Evolutionary conservation across 2,113 vertebrate species (phyloP), one percentile per base, ranked within the genome.

Genomic region (Sarotherodon lohbergeri): DNA sequence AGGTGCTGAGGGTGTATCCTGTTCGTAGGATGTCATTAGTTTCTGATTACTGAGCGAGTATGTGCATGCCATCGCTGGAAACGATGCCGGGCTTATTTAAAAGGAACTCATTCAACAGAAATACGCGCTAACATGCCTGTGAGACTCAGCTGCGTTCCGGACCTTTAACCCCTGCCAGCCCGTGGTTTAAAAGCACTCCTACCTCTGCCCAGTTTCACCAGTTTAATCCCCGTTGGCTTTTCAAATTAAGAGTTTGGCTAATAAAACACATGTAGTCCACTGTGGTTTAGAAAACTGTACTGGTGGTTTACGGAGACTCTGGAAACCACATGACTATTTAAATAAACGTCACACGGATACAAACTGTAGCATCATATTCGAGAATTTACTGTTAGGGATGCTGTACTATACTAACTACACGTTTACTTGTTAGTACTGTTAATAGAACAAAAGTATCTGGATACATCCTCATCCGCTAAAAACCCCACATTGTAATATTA

Each of bases 311-410:
- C n/a, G 7, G 11, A 63, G 59, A 39, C 5, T 59, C 8, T 32
- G 0, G 34, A 66, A 66, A 66, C 59, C 32, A 19, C 61, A n/a
- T 5, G 16, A 36, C 32, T 36, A 34, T 1, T 39, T 4, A 71
- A 71, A 43, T 24, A 16, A 13, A 27, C 13, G 14, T 9, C 41
- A 76, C 14, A 48, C 0, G 14, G 22, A 9, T 19, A 17, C 24
- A 66, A n/a, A 32, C n/a, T 0, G 68, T 11, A 29, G 22, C 41
- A 29, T 27, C n/a, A 48, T 7, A 29, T 7, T 0, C 0, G 7
- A 43, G 39, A 3, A 10, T 1, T 24, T 16, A 43, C 22, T 29
- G 24, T 19, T 29, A 76, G 24, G 16, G 68, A 29, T 7, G 14
- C 43, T 48, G 24, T 48, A 29, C 43, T 76, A 4, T 9, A 29